Base-by-base conservation (phyloP, 2,797 vertebrate genomes). In the Siniperca obscura region DNA sequence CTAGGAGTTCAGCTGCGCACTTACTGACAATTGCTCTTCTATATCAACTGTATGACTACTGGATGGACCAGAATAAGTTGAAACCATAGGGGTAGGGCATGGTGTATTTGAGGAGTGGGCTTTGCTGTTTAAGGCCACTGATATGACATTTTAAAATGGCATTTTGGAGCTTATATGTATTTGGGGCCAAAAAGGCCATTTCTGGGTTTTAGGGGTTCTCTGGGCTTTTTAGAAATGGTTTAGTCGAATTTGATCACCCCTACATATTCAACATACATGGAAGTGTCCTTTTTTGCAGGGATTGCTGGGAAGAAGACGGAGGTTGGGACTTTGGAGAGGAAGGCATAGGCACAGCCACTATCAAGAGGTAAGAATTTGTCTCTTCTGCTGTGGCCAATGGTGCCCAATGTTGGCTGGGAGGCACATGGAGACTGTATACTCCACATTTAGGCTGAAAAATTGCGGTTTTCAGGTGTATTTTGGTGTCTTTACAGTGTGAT, bases 271-370 rank as follows among this genome's bases (percentile, higher is more conserved):
- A 93, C 94, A 84, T 81, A 96, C 92, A 96, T 96, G 96, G 96
- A 95, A 93, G 94, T 95, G 93, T 94, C 96, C 95, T 91, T 94
- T 89, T 92, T 95, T 96, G 96, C 96, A 96, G 93, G 95, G 96
- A 94, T 96, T 96, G 92, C 95, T 96, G 96, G 96, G 95, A 96
- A 96, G 96, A 96, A 96, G 96, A 96, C 94, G 93, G 93, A 93
- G 91, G 76, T 91, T 92, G 89, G 82, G 91, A 92, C 90, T 92
- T 86, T 93, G 88, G 81, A 88, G 77, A 92, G 80, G 36, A 67
- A 93, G 83, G 57, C 70, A 17, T 46, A 86, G 78, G 61, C 68
- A 57, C 21, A 90, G 56, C 70, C 72, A 87, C 25, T 59, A 21
- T 81, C 17, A 79, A 89, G 91, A 96, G 95, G 96, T 96, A 95